Conservation (phyloP, 2,888 invertebrate genomes). For the Drosophila setosimentum region DNA sequence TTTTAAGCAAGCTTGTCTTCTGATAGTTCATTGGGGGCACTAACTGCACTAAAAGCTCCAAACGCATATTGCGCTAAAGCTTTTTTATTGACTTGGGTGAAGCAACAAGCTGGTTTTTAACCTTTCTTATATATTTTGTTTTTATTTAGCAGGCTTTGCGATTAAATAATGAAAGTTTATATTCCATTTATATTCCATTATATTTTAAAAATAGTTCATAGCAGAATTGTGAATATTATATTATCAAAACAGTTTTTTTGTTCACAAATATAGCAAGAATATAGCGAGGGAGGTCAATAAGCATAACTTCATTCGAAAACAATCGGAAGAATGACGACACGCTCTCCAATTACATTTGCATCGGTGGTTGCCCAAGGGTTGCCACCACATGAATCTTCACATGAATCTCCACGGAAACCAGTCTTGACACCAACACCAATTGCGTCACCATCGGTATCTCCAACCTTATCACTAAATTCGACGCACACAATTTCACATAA, state of each 20-base stretch:
- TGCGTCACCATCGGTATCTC: neutral
- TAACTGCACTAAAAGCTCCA: neutral
- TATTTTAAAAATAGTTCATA: neutral
- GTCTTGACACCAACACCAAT: too few species aligned
- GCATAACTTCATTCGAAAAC: neutral
- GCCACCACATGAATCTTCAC: neutral
- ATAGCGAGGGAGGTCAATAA: neutral
- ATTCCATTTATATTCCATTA: neutral
- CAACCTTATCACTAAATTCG: neutral
- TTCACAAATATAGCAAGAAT: neutral
- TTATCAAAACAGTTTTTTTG: neutral
- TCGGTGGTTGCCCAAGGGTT: slow-evolving; percentile 37
- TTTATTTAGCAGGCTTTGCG: neutral
- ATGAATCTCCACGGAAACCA: too few species aligned
- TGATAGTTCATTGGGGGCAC: neutral
- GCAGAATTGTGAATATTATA: slow-evolving; percentile 2
- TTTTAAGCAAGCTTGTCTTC: neutral
- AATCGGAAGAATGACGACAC: neutral
- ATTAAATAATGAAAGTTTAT: neutral
- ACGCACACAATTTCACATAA: too few species aligned
- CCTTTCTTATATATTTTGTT: neutral
- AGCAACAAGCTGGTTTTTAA: neutral
- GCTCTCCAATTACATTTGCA: slow-evolving; percentile 28
- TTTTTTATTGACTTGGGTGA: too few species aligned
- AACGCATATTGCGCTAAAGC: neutral